Evolutionary conservation across 2,888 invertebrate genomes (phyloP), one percentile per base, ranked within the genome.

Genomic region (Macaria liturata): DNA sequence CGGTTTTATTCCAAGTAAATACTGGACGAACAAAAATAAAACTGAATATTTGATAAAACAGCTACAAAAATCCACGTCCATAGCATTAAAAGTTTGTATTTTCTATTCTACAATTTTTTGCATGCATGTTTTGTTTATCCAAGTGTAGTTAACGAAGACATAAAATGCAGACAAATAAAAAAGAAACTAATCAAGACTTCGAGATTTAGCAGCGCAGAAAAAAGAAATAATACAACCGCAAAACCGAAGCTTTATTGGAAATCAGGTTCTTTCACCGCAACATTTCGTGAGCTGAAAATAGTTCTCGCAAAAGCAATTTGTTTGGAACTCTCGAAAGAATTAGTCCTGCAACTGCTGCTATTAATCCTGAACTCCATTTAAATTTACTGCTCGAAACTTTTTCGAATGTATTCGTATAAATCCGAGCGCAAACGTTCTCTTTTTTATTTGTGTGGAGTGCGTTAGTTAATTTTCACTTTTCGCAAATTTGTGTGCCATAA

Each of bases 391-490:
- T 63, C 37, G 52, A 58, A 66, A 65, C 65, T 64, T 66, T 62
- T 57, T 52, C 56, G 53, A 66, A 65, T 65, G 57, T 66, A 61
- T 66, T 63, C 61, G 65, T 61, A 66, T 69, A 66, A 64, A 66
- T 63, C 63, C 49, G 51, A 57, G 51, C 44, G 65, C 66, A 73
- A 68, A 61, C 66, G 68, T 66, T 65, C 51, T 65, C 51, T 63
- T 67, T 62, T 70, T 70, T 62, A 63, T 67, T 67, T 61, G 59
- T 57, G 61, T 60, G 57, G 61, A 71, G 71, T 69, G 69, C 75
- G 73, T 79, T 79, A 71, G 76, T 76, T 81, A 82, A 84, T 81
- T 84, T 81, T 78, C 76, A 67, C 74, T 79, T 80, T 79, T 75
- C 71, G 72, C 74, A 80, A 77, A 81, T 83, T 72, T 69, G 73